Conservation (phyloP, 1,140 invertebrate species). For the Ceratitis capitata region DNA sequence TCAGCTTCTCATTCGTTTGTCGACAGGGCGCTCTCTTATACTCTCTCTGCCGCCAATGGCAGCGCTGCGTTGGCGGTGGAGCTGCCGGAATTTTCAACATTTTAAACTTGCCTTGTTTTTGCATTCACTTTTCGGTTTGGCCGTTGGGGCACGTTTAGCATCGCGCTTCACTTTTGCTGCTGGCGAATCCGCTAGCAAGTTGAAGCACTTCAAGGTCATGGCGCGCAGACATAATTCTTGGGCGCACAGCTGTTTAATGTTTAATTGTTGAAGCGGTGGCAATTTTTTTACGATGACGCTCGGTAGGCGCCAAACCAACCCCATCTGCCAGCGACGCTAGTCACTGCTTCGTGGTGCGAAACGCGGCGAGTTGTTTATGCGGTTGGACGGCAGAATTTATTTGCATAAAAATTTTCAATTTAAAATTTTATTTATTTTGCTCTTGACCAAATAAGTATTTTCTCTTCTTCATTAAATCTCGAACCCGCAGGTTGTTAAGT, state of each 20-base stretch:
- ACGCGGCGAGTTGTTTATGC: background rate
- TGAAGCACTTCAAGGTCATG: constrained; percentile 26
- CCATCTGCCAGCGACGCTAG: background rate
- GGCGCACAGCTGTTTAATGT: constrained; percentile 3
- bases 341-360: background rate
- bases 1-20: background rate
- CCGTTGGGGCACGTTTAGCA: background rate
- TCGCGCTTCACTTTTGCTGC: background rate
- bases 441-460: too few relatives aligned
- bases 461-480: too few relatives aligned
- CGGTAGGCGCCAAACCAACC: background rate
- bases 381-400: background rate
- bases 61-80: background rate
- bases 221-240: constrained; percentile 16
- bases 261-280: constrained; percentile 6
- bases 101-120: background rate
- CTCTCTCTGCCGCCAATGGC: background rate
- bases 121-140: background rate
- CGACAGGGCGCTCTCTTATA: background rate
- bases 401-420: background rate
- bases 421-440: too few relatives aligned
- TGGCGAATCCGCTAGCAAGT: background rate
- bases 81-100: background rate
- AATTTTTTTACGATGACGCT: background rate
- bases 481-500: too few relatives aligned